Percentiles rank a stretch among this genome's conserved stretches.
Conservation (phyloP, 2,888 invertebrate species). For the Agonopterix heracliana region DNA sequence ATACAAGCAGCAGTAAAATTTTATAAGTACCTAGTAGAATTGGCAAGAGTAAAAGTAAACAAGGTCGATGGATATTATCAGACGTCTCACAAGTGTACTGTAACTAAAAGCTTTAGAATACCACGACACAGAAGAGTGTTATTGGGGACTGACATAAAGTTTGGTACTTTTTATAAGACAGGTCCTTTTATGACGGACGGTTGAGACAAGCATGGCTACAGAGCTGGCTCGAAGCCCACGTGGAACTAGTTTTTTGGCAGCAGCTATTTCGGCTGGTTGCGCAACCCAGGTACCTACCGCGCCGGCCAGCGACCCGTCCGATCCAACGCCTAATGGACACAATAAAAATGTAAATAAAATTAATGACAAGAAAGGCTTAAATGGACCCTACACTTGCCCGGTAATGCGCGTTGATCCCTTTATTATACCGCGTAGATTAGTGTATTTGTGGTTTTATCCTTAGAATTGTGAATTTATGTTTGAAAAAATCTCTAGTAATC, state of each 20-base stretch:
- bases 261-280: slow-evolving; percentile 58
- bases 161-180: slow-evolving; percentile 10
- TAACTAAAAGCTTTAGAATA: neutral
- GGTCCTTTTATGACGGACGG: slow-evolving; percentile 14
- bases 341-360: slow-evolving; percentile 63
- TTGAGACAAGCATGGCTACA: slow-evolving; percentile 14
- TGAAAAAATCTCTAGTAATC: no score
- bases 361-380: slow-evolving; percentile 43
- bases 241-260: slow-evolving; percentile 68
- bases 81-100: neutral
- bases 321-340: slow-evolving; percentile 40
- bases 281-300: slow-evolving; percentile 50
- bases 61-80: slow-evolving; percentile 20
- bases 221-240: slow-evolving; percentile 43
- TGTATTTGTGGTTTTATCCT: no score
- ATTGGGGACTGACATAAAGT: neutral
- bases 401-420: slow-evolving; percentile 6
- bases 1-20: slow-evolving; percentile 26
- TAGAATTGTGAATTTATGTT: no score
- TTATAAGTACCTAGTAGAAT: slow-evolving; percentile 21
- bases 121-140: slow-evolving; percentile 1
- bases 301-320: slow-evolving; percentile 54
- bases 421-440: neutral
- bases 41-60: slow-evolving; percentile 26
- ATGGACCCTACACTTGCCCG: slow-evolving; percentile 24